Evolutionary conservation across 1,140 invertebrate genomes (phyloP).

Genomic region (Centruroides sculpturatus): DNA sequence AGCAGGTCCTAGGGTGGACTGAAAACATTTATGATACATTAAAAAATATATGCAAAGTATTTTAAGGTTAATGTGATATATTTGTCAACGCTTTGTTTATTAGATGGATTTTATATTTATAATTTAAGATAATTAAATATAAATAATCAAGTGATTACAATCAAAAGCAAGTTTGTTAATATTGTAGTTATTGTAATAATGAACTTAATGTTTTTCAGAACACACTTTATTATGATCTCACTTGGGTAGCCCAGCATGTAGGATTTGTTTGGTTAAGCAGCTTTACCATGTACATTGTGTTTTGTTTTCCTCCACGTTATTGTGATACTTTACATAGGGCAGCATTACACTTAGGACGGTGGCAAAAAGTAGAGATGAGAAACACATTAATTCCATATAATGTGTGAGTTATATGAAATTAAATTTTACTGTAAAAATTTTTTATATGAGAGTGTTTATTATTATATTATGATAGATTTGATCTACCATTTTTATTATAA

Average conservation of each 20-base stretch:
- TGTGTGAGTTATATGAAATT: conserved; percentile 28
- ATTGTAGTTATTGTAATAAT: conserved; percentile 21
- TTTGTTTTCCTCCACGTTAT: conserved; percentile 59
- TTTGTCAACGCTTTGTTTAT: no score
- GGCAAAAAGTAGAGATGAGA: conserved; percentile 53
- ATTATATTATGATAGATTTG: no score
- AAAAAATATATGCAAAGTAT: no score
- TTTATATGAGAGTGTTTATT: no score
- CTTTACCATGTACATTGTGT: conserved; percentile 62
- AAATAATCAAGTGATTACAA: not conserved
- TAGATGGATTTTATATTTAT: no score
- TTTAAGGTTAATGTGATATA: no score
- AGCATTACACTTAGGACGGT: conserved; percentile 74
- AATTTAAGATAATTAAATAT: not conserved
- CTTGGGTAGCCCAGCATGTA: conserved; percentile 66
- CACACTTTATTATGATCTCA: conserved; percentile 67
- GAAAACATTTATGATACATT: no score
- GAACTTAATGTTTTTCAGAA: conserved; percentile 37
- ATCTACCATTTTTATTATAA: no score
- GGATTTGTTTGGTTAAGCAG: conserved; percentile 65
- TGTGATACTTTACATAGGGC: conserved; percentile 78
- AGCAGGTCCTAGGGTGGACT: no score
- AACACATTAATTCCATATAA: conserved; percentile 44
- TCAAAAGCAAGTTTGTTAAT: not conserved
- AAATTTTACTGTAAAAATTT: not conserved